These are phyloP conservation scores for Agriotes lineatus DNA, from an alignment of 2,888 invertebrate species.

Conservation along the genomic window DNA sequence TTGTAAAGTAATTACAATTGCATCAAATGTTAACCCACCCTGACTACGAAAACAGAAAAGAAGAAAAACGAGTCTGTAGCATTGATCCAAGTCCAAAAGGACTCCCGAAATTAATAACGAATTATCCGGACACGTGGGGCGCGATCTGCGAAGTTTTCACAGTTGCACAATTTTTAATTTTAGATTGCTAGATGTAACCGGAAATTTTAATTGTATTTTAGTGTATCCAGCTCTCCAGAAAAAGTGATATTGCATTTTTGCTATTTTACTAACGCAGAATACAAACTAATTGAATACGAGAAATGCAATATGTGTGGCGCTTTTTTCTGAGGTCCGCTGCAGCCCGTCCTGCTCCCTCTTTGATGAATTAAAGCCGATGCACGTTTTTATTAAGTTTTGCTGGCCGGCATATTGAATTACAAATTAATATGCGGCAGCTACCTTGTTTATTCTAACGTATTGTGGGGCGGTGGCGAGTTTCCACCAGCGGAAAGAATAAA, in stretches of 20 bases:
- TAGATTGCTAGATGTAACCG: constrained; percentile 36
- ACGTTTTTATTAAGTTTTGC: background rate
- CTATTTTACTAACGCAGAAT: constrained; percentile 37
- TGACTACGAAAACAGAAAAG: too few species aligned
- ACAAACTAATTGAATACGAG: constrained; percentile 43
- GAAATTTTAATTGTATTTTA: constrained; percentile 43
- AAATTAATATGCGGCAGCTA: too few species aligned
- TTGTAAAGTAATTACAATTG: too few species aligned
- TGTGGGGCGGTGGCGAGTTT: too few species aligned
- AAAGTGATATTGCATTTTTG: constrained; percentile 44
- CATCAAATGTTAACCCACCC: too few species aligned
- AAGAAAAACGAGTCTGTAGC: too few species aligned
- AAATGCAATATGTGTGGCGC: constrained; percentile 37
- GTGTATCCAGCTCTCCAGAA: constrained; percentile 37
- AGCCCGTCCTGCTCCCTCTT: constrained; percentile 14
- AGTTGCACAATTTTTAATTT: constrained; percentile 37
- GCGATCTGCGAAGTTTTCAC: constrained; percentile 5
- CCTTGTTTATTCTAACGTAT: too few species aligned
- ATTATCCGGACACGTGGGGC: background rate
- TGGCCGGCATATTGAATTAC: too few species aligned
- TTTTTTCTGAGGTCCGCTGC: constrained; percentile 9
- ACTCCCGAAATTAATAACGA: constrained; percentile 5
- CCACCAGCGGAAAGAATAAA: too few species aligned
- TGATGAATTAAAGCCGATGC: constrained; percentile 28
- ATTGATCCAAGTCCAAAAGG: constrained; percentile 4